Conservation (phyloP, 2,888 invertebrate genomes). For the Ophion ellenae region DNA sequence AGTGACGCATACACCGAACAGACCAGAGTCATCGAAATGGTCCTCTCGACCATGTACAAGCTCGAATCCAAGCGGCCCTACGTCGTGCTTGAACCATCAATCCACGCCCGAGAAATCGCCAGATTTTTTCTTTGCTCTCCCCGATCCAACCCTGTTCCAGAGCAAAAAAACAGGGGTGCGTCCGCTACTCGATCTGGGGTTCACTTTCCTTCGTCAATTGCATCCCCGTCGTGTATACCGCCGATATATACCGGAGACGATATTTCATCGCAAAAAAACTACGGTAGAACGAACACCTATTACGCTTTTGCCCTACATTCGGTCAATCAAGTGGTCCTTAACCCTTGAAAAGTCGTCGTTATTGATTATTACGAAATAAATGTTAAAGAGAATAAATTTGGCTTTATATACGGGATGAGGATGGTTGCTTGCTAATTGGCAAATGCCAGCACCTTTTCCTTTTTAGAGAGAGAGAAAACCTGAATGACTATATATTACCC, state of each 20-base stretch:
- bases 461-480: too few species aligned
- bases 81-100: constrained; percentile 45
- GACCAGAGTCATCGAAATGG: constrained; percentile 9
- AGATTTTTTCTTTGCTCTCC: constrained; percentile 3
- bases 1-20: not conserved
- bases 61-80: constrained; percentile 27
- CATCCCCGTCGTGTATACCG: constrained; percentile 19
- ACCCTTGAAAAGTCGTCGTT: not conserved
- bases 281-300: constrained; percentile 20
- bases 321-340: not conserved
- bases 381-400: not conserved
- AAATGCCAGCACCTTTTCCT: too few species aligned
- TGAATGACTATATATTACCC: too few species aligned
- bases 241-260: constrained; percentile 14
- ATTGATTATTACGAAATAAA: not conserved
- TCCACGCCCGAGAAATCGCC: constrained; percentile 27
- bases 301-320: constrained; percentile 6
- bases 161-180: constrained; percentile 14
- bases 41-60: constrained; percentile 9
- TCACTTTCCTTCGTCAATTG: constrained; percentile 37
- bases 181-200: constrained; percentile 17
- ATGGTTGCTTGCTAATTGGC: too few species aligned
- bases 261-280: constrained; percentile 39
- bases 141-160: not conserved
- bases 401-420: too few species aligned